These are phyloP conservation scores for Brachionus rubens DNA, from an alignment of 1,140 invertebrate species.

Conservation along the genomic window DNA sequence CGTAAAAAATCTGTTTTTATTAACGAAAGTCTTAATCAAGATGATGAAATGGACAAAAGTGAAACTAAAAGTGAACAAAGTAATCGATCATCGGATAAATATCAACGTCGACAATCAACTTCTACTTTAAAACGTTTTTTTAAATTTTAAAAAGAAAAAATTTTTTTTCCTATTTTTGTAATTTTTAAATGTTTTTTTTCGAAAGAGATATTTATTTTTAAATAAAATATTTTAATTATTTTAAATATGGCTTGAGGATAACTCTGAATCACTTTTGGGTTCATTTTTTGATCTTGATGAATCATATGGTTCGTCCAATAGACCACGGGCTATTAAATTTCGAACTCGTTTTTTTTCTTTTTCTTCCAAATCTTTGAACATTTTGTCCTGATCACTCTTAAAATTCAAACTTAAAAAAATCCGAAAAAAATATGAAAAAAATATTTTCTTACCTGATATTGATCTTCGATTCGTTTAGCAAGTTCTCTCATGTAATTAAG, in stretches of 20 bases:
- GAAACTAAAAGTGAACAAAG: not conserved
- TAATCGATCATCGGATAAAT: not conserved
- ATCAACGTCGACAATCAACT: not conserved
- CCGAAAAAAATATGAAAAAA: not conserved
- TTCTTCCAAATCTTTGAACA: slow-evolving; percentile 13
- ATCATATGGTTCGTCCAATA: slow-evolving; percentile 26
- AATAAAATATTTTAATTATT: too few species aligned
- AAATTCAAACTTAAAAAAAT: not conserved
- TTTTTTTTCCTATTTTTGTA: not conserved
- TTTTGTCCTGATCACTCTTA: slow-evolving; percentile 13
- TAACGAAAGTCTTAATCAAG: not conserved
- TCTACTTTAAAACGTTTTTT: slow-evolving; percentile 36
- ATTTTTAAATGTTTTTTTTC: too few species aligned
- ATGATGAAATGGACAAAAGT: too few species aligned
- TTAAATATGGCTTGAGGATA: too few species aligned
- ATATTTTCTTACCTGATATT: slow-evolving; percentile 4
- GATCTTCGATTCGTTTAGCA: slow-evolving; percentile 4
- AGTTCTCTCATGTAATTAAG: slow-evolving; percentile 25
- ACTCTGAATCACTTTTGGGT: too few species aligned
- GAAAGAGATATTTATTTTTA: too few species aligned
- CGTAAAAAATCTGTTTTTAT: slow-evolving; percentile 4
- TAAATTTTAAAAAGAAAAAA: not conserved
- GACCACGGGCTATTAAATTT: slow-evolving; percentile 22
- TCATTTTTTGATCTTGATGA: not conserved
- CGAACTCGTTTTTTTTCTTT: not conserved